These are phyloP conservation scores for Toxonevra muliebris DNA, from an alignment of 2,888 invertebrate genomes.

Conservation along the genomic window DNA sequence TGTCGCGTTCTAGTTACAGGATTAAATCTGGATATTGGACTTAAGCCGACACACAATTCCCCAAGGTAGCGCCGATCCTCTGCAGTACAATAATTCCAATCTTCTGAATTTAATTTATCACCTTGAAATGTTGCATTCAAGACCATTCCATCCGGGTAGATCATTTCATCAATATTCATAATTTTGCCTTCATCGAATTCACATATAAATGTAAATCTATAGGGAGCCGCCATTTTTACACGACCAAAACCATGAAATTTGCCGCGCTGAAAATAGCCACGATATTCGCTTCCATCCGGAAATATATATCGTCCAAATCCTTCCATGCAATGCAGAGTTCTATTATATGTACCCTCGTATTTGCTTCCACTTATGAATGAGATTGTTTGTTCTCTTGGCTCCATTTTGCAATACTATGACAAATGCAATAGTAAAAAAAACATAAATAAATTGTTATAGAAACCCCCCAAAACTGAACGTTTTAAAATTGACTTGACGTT, in stretches of 20 bases:
- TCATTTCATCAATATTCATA: slow-evolving; percentile 66
- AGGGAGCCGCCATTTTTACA: slow-evolving; percentile 47
- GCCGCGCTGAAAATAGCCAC: slow-evolving; percentile 69
- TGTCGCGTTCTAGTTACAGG: slow-evolving; percentile 71
- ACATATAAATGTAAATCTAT: slow-evolving; percentile 69
- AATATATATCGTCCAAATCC: slow-evolving; percentile 71
- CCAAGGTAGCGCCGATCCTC: slow-evolving; percentile 70
- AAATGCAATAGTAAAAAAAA: too few relatives aligned
- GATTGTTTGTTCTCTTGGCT: too few relatives aligned
- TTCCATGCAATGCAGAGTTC: slow-evolving; percentile 67
- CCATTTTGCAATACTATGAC: too few relatives aligned
- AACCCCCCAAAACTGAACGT: too few relatives aligned
- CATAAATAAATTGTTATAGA: too few relatives aligned
- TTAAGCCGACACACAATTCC: slow-evolving; percentile 67
- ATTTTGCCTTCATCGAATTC: slow-evolving; percentile 72
- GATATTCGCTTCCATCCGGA: slow-evolving; percentile 72
- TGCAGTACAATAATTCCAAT: slow-evolving; percentile 75
- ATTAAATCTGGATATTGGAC: slow-evolving; percentile 71
- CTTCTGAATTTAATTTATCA: slow-evolving; percentile 53
- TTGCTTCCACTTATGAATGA: slow-evolving; percentile 62
- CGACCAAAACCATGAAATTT: slow-evolving; percentile 69
- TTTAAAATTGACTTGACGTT: too few relatives aligned
- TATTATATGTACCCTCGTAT: slow-evolving; percentile 71
- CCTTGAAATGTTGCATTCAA: slow-evolving; percentile 44
- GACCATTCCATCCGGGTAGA: slow-evolving; percentile 71